Evolutionary conservation across 2,797 vertebrate species (phyloP), one percentile per base, ranked within the genome.

Genomic region (Gallinago stenura): DNA sequence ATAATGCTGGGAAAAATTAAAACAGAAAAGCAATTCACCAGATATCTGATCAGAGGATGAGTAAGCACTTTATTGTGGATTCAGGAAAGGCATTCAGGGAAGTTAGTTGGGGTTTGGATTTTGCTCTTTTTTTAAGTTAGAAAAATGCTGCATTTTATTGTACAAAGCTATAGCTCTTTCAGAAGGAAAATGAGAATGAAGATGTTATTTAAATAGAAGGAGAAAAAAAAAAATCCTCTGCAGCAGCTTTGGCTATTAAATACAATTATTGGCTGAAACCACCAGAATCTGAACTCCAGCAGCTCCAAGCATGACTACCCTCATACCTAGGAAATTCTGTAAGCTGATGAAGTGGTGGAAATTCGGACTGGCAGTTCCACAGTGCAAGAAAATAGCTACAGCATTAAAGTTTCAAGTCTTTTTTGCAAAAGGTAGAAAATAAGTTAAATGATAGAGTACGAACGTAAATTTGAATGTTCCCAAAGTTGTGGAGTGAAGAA

Each of bases 201-300:
- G 19, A 90, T 56, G 18, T 91, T 84, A 88, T 72, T 93, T 50
- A 95, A 92, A 86, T 45, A 80, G 73, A 64, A 94, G 13, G 15
- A 35, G 8, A 0, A 26, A 3, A 35, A 30, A 53, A 37, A 26
- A 45, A 30, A 83, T 57, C 46, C 83, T 81, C 73, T 78, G 65
- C 39, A 83, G 50, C 91, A 92, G 86, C 94, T 96, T 83, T 93
- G 35, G 72, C 83, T n/a, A 48, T 93, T 95, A 85, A 87, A 65
- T 91, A 82, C 65, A 96, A 54, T 82, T 93, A 87, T 30, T 93
- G 94, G 50, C 91, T 85, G 69, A 90, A 96, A 77, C 60, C 86
- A 71, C 58, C 73, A 94, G 81, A 93, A 88, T 94, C 92, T 92
- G 91, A 96, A 97, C 89, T 37, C 17, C 53, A 87, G 68, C 72